phyloP scores from a whole-genome alignment of 1,140 invertebrate genomes.

The Saccostrea glomerata region DNA sequence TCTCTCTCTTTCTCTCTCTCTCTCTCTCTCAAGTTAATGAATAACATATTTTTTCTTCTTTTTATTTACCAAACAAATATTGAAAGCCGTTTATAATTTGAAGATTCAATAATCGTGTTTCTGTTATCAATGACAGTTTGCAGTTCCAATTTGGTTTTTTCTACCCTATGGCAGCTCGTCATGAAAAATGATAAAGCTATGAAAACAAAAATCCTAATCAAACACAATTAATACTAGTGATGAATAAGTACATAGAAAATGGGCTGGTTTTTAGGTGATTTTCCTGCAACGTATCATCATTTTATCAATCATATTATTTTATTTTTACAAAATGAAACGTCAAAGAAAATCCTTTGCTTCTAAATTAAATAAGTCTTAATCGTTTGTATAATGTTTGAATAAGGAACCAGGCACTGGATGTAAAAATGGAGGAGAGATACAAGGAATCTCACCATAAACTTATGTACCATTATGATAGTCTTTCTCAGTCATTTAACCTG shows the following conservation, averaged over 20 bases:
- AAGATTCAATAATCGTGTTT: slow-evolving; percentile 12
- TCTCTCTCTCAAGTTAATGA: neutral
- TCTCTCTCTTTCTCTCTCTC: slow-evolving; percentile 46
- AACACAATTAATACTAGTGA: slow-evolving; percentile 14
- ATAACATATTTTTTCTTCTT: neutral
- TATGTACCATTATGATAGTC: no score
- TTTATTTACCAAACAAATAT: neutral
- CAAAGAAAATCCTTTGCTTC: no score
- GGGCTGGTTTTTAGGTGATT: neutral
- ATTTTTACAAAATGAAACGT: no score
- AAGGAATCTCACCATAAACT: no score
- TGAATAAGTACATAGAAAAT: neutral
- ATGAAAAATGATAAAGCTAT: slow-evolving; percentile 6
- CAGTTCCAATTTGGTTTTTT: slow-evolving; percentile 7
- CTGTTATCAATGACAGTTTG: neutral
- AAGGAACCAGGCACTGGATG: no score
- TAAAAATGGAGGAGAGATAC: no score
- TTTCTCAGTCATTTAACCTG: no score
- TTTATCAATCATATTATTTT: no score
- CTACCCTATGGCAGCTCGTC: neutral
- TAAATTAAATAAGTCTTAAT: no score
- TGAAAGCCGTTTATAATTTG: neutral
- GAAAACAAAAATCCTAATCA: neutral
- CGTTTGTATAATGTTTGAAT: no score
- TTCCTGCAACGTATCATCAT: neutral